Evolutionary conservation across 1,140 invertebrate species (phyloP).

Genomic region (Bombus cullumanus): DNA sequence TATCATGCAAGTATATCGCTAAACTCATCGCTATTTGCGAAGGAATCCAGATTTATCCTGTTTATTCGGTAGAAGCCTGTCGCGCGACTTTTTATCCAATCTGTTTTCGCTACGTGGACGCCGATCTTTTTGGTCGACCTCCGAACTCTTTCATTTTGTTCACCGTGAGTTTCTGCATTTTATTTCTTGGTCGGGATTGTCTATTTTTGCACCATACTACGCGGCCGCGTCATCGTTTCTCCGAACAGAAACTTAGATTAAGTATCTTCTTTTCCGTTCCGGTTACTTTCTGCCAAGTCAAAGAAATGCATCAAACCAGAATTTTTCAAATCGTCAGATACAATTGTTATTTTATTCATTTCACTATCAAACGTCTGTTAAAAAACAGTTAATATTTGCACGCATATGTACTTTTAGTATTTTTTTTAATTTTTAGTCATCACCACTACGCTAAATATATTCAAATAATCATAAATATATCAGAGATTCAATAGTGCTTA

Average conservation of each 20-base stretch:
- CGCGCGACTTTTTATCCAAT: slow-evolving; percentile 48
- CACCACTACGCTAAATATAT: too few relatives aligned
- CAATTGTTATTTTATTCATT: not conserved
- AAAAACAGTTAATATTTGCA: not conserved
- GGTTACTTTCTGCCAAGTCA: not conserved
- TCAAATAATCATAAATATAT: too few relatives aligned
- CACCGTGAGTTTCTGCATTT: slow-evolving; percentile 31
- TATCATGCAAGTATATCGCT: slow-evolving; percentile 41
- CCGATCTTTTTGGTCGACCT: slow-evolving; percentile 47
- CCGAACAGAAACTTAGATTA: slow-evolving; percentile 24
- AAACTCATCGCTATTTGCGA: slow-evolving; percentile 37
- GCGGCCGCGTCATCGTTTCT: slow-evolving; percentile 4
- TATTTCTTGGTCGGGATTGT: slow-evolving; percentile 24
- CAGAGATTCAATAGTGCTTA: too few relatives aligned
- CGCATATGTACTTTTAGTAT: not conserved
- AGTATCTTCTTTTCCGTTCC: slow-evolving; percentile 29
- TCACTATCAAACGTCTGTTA: not conserved
- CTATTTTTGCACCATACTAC: slow-evolving; percentile 26
- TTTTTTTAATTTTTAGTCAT: not conserved
- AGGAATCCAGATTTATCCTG: slow-evolving; percentile 49
- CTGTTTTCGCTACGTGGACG: slow-evolving; percentile 45
- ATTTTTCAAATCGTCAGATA: not conserved
- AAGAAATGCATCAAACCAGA: slow-evolving; percentile 10
- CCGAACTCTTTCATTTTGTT: slow-evolving; percentile 53
- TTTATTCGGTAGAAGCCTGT: slow-evolving; percentile 50